Evolutionary conservation across 92 coral and sea anemone genomes (phyloP).

Genomic region (Porites evermanni): DNA sequence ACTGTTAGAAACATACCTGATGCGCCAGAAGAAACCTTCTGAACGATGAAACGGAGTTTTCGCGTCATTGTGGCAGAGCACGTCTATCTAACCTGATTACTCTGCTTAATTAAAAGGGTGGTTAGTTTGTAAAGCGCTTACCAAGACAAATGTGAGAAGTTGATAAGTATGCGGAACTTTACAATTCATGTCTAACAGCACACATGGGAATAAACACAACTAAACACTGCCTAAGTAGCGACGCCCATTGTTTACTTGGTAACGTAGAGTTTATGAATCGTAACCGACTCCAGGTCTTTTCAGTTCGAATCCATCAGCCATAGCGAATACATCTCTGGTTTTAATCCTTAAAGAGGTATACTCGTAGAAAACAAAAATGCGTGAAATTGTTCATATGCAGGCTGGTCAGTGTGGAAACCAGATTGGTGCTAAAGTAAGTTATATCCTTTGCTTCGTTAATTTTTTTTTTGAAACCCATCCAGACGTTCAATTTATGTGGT

Average conservation of each 20-base stretch:
- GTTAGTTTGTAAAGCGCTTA: slow-evolving; percentile 19
- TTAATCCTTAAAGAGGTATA: background rate
- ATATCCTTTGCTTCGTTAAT: background rate
- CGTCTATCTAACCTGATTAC: slow-evolving; percentile 9
- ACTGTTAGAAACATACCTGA: background rate
- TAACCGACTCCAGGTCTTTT: background rate
- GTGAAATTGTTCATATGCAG: slow-evolving; percentile 94
- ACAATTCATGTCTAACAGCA: background rate
- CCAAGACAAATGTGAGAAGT: slow-evolving; percentile 2
- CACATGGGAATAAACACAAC: slow-evolving; percentile 35
- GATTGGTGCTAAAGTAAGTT: slow-evolving; percentile 92
- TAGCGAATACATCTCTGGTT: background rate
- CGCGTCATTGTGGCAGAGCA: background rate
- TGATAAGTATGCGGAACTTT: slow-evolving; percentile 21
- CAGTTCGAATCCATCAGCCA: slow-evolving; percentile 24
- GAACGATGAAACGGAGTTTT: background rate
- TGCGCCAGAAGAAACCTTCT: background rate
- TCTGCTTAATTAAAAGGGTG: slow-evolving; percentile 30
- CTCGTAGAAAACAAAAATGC: slow-evolving; percentile 60
- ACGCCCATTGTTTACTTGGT: slow-evolving; percentile 35
- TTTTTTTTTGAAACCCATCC: background rate
- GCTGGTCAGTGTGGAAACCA: slow-evolving; percentile 99
- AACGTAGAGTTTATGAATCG: slow-evolving; percentile 30
- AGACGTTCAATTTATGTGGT: background rate
- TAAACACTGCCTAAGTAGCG: slow-evolving; percentile 16